phyloP scores from a whole-genome alignment of 2,888 invertebrate genomes.

The Athalia circularis region DNA sequence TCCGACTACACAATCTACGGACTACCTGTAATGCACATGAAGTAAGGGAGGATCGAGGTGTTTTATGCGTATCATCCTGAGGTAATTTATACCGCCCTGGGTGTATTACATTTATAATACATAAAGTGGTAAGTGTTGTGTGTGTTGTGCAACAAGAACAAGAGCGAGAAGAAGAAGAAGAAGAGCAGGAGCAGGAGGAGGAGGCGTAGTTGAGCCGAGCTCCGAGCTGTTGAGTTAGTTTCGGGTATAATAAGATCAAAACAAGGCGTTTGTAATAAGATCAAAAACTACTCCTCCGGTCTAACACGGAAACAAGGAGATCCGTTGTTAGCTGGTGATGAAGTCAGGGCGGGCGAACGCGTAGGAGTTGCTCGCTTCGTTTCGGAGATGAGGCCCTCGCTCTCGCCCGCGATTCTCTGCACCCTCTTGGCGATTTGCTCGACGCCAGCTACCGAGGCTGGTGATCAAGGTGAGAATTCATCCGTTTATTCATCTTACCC shows the following conservation, averaged over 20 bases:
- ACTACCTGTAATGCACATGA: too few species aligned
- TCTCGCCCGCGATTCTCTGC: slow-evolving; percentile 59
- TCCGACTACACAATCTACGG: too few species aligned
- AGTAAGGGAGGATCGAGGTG: too few species aligned
- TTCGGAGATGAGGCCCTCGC: slow-evolving; percentile 63
- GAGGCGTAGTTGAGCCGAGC: not conserved
- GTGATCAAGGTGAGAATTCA: slow-evolving; percentile 62
- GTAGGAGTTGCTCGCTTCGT: slow-evolving; percentile 50
- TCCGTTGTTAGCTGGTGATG: slow-evolving; percentile 24
- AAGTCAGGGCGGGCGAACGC: slow-evolving; percentile 38
- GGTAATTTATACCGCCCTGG: too few species aligned
- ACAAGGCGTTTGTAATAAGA: not conserved
- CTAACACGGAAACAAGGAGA: not conserved
- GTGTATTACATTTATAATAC: too few species aligned
- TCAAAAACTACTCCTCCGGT: slow-evolving; percentile 15
- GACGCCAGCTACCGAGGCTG: slow-evolving; percentile 59
- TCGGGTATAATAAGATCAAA: not conserved
- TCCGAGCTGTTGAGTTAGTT: not conserved
- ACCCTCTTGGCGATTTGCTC: slow-evolving; percentile 61
- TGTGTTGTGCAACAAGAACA: not conserved
- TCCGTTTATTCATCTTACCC: too few species aligned
- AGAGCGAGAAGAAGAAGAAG: not conserved
- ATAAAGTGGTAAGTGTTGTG: too few species aligned
- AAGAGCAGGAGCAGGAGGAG: not conserved
- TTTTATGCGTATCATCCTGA: too few species aligned